A percentile compares a stretch with the other conserved stretches of the same genome.
Conservation (phyloP, 2,888 invertebrate species). For the Galerucella pusilla region DNA sequence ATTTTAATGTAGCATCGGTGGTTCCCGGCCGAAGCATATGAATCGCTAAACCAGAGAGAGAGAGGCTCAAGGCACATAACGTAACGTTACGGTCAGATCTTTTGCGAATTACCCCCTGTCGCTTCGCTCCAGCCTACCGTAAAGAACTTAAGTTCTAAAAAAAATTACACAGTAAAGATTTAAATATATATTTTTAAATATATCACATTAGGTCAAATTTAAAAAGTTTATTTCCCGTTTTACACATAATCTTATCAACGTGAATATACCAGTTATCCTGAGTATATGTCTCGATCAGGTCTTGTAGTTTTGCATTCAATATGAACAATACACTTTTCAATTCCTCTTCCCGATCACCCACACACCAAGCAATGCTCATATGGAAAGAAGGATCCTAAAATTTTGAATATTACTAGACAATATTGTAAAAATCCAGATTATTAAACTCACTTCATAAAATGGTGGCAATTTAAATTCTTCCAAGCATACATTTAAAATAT, state of each 20-base stretch:
- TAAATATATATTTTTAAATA: not conserved
- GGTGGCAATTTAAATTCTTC: constrained; percentile 78
- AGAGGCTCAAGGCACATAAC: no score
- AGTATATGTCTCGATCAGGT: constrained; percentile 59
- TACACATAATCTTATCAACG: constrained; percentile 73
- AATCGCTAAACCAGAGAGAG: no score
- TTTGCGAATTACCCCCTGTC: no score
- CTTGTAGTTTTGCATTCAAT: constrained; percentile 66
- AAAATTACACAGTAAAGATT: no score
- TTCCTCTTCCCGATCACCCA: constrained; percentile 73
- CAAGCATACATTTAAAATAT: constrained; percentile 75
- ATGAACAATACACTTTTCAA: constrained; percentile 66
- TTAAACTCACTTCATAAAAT: constrained; percentile 77
- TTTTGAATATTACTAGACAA: not conserved
- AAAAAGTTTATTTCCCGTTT: constrained; percentile 76
- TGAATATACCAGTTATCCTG: constrained; percentile 66
- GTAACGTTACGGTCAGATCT: no score
- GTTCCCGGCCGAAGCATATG: no score
- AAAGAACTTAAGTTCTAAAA: no score
- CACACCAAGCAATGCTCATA: constrained; percentile 83
- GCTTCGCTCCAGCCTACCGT: no score
- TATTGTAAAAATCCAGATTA: not conserved
- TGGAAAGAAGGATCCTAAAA: constrained; percentile 86
- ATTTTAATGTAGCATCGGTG: no score
- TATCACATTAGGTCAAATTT: constrained; percentile 45